Conservation (phyloP, 2,888 invertebrate species). For the Melanotus villosus region DNA sequence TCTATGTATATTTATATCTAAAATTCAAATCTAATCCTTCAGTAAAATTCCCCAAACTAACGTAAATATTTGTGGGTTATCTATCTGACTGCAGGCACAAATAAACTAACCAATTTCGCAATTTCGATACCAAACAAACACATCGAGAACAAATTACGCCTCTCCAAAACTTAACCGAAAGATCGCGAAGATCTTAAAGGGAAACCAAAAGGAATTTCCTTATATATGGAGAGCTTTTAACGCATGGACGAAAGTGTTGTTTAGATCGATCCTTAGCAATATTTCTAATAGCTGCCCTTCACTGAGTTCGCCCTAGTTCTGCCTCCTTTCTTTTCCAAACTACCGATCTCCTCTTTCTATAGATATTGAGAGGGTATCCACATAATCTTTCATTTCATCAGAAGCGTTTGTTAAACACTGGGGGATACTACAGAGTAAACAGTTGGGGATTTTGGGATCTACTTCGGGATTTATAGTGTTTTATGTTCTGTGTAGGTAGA, state of each 20-base stretch:
- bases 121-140: neutral
- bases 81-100: too few relatives aligned
- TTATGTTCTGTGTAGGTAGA: constrained; percentile 1
- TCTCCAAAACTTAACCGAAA: neutral
- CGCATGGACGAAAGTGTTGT: constrained; percentile 26
- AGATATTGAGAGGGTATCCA: constrained; percentile 23
- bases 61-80: too few relatives aligned
- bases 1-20: too few relatives aligned
- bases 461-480: constrained; percentile 8
- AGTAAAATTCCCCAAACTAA: too few relatives aligned
- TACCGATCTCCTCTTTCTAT: constrained; percentile 18
- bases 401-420: constrained; percentile 24
- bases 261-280: constrained; percentile 34
- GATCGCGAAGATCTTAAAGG: neutral
- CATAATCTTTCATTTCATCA: constrained; percentile 35
- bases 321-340: constrained; percentile 6
- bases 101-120: too few relatives aligned
- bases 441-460: constrained; percentile 17
- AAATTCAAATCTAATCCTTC: too few relatives aligned
- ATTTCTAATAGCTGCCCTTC: constrained; percentile 24
- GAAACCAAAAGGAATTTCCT: constrained; percentile 10
- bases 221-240: constrained; percentile 20
- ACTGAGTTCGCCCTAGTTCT: constrained; percentile 13
- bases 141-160: neutral
- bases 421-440: constrained; percentile 17